A percentile compares a stretch with the other conserved stretches of the same genome.
These are phyloP conservation scores for Aphelinus atriplicis DNA, from an alignment of 1,140 invertebrate genomes.

Conservation along the genomic window DNA sequence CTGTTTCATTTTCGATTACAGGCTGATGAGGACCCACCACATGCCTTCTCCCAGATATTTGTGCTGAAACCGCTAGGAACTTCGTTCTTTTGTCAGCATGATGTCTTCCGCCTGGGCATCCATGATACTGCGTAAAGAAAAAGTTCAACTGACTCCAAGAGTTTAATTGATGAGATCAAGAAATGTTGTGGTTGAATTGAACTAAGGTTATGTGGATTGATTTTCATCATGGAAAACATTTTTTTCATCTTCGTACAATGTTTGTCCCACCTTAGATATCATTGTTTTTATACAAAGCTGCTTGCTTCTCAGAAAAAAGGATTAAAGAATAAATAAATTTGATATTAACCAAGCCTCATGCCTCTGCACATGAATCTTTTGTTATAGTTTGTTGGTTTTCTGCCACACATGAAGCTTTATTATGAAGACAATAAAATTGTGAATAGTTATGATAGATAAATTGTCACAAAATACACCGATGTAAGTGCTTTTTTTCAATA, in stretches of 20 bases:
- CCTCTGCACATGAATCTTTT: no score
- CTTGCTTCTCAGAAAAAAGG: constrained; percentile 49
- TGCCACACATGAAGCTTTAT: no score
- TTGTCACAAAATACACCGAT: constrained; percentile 4
- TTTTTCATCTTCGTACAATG: constrained; percentile 47
- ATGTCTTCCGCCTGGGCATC: constrained; percentile 91
- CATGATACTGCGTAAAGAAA: constrained; percentile 78
- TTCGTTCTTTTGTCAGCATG: constrained; percentile 90
- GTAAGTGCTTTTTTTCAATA: constrained; percentile 17
- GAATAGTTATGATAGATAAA: constrained; percentile 10
- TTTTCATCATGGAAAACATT: constrained; percentile 43
- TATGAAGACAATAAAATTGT: constrained; percentile 28
- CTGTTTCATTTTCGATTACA: constrained; percentile 65
- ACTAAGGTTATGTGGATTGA: constrained; percentile 50
- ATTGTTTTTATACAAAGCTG: constrained; percentile 56
- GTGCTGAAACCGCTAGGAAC: constrained; percentile 85
- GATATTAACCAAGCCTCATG: constrained; percentile 46
- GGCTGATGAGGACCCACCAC: constrained; percentile 93
- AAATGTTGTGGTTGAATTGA: constrained; percentile 34
- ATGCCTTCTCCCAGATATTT: constrained; percentile 90
- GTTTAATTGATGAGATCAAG: constrained; percentile 23
- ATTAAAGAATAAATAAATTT: constrained; percentile 44
- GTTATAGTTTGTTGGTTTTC: no score
- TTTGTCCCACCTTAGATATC: constrained; percentile 50
- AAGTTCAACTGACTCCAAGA: constrained; percentile 27